Conservation (phyloP, 2,888 invertebrate species). For the Pammene aurita region DNA sequence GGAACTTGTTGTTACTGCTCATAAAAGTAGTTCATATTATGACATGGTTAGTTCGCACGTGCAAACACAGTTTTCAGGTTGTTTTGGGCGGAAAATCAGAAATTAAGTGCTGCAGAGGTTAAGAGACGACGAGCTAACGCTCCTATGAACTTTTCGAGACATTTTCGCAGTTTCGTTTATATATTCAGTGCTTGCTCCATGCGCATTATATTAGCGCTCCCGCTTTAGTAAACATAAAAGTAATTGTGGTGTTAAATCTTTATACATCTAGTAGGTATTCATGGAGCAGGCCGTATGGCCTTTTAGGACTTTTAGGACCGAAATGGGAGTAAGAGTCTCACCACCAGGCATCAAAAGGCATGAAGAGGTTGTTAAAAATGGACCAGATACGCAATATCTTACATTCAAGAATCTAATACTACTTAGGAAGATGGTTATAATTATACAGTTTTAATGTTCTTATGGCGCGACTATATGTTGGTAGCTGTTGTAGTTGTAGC, state of each 20-base stretch:
- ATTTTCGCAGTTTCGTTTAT: slow-evolving; percentile 7
- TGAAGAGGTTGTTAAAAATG: too few species aligned
- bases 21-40: background rate
- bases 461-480: too few species aligned
- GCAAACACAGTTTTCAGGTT: background rate
- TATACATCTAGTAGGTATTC: background rate
- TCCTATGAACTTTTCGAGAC: background rate
- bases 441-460: too few species aligned
- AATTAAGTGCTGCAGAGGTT: slow-evolving; percentile 18
- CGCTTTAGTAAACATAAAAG: background rate
- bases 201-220: slow-evolving; percentile 7
- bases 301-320: too few species aligned
- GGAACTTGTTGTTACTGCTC: background rate
- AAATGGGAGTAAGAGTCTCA: too few species aligned
- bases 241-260: too few species aligned
- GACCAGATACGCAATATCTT: too few species aligned
- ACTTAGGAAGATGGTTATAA: too few species aligned
- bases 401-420: too few species aligned
- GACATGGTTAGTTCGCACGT: background rate
- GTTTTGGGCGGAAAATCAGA: slow-evolving; percentile 8
- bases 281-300: too few species aligned
- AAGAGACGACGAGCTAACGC: slow-evolving; percentile 24
- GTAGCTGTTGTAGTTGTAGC: too few species aligned
- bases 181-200: slow-evolving; percentile 13
- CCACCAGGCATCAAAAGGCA: too few species aligned